phyloP scores from a whole-genome alignment of 2,888 invertebrate genomes.

The Drosophila sordidula region DNA sequence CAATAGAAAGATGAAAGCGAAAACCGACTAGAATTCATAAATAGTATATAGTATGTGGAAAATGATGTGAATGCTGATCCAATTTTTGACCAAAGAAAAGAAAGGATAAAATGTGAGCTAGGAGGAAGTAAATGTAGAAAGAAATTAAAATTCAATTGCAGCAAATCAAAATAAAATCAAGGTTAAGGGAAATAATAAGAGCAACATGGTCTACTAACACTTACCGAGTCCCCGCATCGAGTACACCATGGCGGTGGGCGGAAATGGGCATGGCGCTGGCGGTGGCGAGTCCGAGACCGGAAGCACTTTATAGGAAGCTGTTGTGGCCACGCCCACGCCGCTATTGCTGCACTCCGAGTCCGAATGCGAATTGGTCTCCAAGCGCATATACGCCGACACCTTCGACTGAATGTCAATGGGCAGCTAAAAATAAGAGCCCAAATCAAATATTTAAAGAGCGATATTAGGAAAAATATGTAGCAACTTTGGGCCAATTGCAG shows the following conservation, averaged over 20 bases:
- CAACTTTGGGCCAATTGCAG: neutral
- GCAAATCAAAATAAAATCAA: conserved; percentile 9
- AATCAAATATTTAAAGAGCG: neutral
- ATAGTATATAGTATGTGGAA: neutral
- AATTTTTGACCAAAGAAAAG: no score
- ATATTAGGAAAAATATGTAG: conserved; percentile 5
- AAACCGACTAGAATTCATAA: neutral
- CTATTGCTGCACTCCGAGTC: conserved; percentile 85
- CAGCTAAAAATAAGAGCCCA: conserved; percentile 86
- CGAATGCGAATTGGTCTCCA: conserved; percentile 85
- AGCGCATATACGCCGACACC: conserved; percentile 89
- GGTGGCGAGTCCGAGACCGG: conserved; percentile 85
- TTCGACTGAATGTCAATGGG: conserved; percentile 96
- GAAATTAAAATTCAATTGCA: conserved; percentile 15
- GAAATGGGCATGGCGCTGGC: conserved; percentile 87
- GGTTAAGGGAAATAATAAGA: conserved; percentile 53
- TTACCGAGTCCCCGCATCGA: conserved; percentile 86
- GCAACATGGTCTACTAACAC: conserved; percentile 85
- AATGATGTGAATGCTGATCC: conserved; percentile 10
- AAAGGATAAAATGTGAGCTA: conserved; percentile 20
- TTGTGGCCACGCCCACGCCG: conserved; percentile 84
- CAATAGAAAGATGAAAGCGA: conserved; percentile 19
- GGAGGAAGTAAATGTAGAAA: conserved; percentile 13
- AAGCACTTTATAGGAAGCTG: conserved; percentile 85
- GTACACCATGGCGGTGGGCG: conserved; percentile 94